A percentile compares a stretch with the other conserved stretches of the same genome.
Conservation (phyloP, 2,797 vertebrate genomes). For the Aulostomus chinensis region DNA sequence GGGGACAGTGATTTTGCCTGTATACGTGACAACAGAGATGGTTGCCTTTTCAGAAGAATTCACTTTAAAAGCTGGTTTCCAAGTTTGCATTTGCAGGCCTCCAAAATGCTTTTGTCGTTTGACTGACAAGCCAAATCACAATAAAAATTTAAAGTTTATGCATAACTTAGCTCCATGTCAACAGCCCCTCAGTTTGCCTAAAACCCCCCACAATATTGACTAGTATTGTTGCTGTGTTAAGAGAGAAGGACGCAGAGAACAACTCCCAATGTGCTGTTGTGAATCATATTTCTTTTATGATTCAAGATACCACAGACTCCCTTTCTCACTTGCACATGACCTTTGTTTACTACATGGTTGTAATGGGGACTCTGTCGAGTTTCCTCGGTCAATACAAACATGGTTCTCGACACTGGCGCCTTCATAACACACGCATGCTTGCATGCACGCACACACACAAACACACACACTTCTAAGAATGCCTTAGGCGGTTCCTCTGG, state of each 20-base stretch:
- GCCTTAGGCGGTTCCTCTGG: slow-evolving; percentile 50
- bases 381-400: slow-evolving; percentile 70
- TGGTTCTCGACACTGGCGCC: slow-evolving; percentile 39
- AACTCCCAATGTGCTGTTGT: slow-evolving; percentile 19
- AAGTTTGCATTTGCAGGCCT: too few species aligned
- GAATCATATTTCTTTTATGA: slow-evolving; percentile 36
- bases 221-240: too few species aligned
- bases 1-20: too few species aligned
- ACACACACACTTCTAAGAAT: slow-evolving; percentile 19
- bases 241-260: not conserved
- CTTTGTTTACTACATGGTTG: slow-evolving; percentile 63
- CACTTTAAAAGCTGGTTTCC: too few species aligned
- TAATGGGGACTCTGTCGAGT: slow-evolving; percentile 60
- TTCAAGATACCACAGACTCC: slow-evolving; percentile 15
- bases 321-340: slow-evolving; percentile 34
- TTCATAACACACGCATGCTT: slow-evolving; percentile 41
- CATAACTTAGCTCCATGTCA: too few species aligned
- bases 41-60: too few species aligned
- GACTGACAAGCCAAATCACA: too few species aligned
- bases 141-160: too few species aligned
- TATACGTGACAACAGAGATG: too few species aligned
- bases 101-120: too few species aligned
- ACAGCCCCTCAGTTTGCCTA: too few species aligned
- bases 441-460: slow-evolving; percentile 8
- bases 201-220: too few species aligned